Percentiles rank a stretch among this genome's conserved stretches.
phyloP scores from a whole-genome alignment of 2,888 invertebrate genomes.

The Microctonus brassicae region DNA sequence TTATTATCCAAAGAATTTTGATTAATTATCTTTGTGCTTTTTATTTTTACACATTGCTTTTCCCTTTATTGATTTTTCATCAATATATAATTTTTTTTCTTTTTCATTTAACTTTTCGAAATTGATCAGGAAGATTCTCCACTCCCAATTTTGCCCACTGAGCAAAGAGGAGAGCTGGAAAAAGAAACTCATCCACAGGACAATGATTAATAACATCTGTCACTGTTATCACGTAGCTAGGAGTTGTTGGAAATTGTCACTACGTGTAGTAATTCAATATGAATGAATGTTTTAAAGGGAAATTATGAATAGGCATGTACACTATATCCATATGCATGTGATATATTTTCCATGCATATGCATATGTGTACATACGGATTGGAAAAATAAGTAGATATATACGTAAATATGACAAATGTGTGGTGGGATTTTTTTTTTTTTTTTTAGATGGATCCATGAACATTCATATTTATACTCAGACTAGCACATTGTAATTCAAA shows the following conservation, averaged over 20 bases:
- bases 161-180: slow-evolving; percentile 93
- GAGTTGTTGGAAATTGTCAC: slow-evolving; percentile 45
- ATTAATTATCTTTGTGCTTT: slow-evolving; percentile 24
- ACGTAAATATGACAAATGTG: slow-evolving; percentile 41
- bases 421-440: slow-evolving; percentile 39
- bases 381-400: slow-evolving; percentile 22
- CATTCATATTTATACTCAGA: background rate
- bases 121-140: slow-evolving; percentile 66
- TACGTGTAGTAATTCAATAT: slow-evolving; percentile 36
- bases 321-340: slow-evolving; percentile 26
- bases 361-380: slow-evolving; percentile 13
- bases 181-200: slow-evolving; percentile 72
- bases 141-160: slow-evolving; percentile 81
- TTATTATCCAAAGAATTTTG: slow-evolving; percentile 15
- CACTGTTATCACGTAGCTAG: slow-evolving; percentile 43
- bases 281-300: slow-evolving; percentile 23
- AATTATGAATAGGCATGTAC: slow-evolving; percentile 28
- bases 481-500: background rate
- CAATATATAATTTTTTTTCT: slow-evolving; percentile 5
- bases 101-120: slow-evolving; percentile 31
- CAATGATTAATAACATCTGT: slow-evolving; percentile 60
- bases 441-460: slow-evolving; percentile 30
- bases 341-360: slow-evolving; percentile 15
- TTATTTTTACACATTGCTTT: slow-evolving; percentile 21
- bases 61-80: slow-evolving; percentile 10